Evolutionary conservation across 2,888 invertebrate genomes (phyloP), one percentile per base, ranked within the genome.

Genomic region (Theretra japonica): DNA sequence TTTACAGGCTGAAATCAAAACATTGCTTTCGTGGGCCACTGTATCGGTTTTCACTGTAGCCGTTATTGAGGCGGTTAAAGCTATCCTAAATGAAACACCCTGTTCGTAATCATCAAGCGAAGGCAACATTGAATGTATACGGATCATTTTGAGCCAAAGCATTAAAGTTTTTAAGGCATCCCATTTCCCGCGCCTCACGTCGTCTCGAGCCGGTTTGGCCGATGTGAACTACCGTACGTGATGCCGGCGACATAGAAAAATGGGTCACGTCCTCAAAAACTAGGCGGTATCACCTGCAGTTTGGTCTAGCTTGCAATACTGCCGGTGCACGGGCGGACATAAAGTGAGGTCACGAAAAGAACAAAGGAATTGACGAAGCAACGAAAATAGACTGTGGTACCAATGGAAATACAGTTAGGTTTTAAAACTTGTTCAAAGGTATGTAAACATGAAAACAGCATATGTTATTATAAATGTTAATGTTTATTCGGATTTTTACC

Each of bases 221-320:
- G 53, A 53, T 53, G 53, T 19, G 53, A 28, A 58, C 21, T 11
- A 25, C 58, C 25, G 15, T 58, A 58, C 58, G 58, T 58, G 58
- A 58, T 58, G 15, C 25, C 23, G 25, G 19, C 25, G 23, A 25
- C 58, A 25, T 58, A 58, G 25, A 58, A 58, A 58, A 25, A 23
- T 58, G 25, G 15, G 25, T 58, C 58, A 58, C 58, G 58, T 58
- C 25, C 58, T 58, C 58, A 58, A 58, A 58, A 58, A 58, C 25
- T 58, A 21, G 25, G 25, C 23, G 25, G 58, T 23, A 58, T 17
- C 17, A 28, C 25, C 58, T 25, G 25, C 25, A 58, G 17, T 58
- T 58, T 58, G 23, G 58, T 58, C 58, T 58, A 28, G 58, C 15
- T 25, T 58, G 58, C 58, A 58, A 58, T 58, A 25, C 23, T 25